Conservation (phyloP, 2,113 vertebrate species). For the Amblyornis subalaris region DNA sequence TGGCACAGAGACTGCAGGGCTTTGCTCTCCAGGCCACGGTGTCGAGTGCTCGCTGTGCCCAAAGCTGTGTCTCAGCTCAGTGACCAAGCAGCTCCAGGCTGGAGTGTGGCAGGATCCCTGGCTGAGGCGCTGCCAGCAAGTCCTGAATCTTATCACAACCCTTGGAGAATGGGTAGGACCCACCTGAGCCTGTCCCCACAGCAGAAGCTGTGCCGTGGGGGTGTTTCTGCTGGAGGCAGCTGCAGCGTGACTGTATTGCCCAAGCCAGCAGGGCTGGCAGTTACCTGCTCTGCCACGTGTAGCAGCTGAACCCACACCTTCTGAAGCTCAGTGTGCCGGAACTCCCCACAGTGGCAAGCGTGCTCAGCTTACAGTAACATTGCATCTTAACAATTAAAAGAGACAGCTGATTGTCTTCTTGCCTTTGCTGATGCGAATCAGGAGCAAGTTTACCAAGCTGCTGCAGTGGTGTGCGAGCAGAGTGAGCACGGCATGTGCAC, state of each 20-base stretch:
- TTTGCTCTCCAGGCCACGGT: not conserved
- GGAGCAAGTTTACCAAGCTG: not conserved
- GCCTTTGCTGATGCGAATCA: not conserved
- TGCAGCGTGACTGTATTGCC: too few relatives aligned
- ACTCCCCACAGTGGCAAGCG: not conserved
- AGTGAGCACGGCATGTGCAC: fast-evolving
- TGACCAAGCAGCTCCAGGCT: not conserved
- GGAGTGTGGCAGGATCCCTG: not conserved
- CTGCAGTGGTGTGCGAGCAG: not conserved
- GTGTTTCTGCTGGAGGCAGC: too few relatives aligned
- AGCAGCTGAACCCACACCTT: not conserved
- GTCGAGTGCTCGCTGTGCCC: not conserved
- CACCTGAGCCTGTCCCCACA: too few relatives aligned
- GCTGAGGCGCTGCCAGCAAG: not conserved
- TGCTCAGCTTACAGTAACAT: not conserved
- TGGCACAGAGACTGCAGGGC: not conserved
- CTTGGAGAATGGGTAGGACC: fast-evolving
- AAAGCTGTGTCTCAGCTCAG: not conserved
- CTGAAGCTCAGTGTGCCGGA: fast-evolving
- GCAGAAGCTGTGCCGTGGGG: too few relatives aligned
- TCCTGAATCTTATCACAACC: not conserved
- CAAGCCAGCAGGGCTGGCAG: not conserved
- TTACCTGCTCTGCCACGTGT: fast-evolving
- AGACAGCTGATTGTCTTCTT: not conserved
- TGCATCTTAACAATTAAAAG: not conserved